phyloP scores from a whole-genome alignment of 2,113 vertebrate genomes.

The Lagenorhynchus albirostris region DNA sequence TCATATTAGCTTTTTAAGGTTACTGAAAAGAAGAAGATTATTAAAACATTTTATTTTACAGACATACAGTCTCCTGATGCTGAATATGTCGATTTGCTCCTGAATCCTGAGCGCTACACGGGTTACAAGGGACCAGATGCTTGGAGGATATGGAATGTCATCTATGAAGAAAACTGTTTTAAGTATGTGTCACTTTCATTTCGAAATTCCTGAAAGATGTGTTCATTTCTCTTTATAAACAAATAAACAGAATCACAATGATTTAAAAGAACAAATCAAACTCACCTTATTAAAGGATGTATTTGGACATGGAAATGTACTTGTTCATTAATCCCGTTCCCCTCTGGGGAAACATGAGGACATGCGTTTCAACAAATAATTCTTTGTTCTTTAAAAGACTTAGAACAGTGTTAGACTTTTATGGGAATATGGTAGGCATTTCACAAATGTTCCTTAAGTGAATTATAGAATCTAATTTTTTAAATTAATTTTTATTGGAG shows the following conservation, averaged over 20 bases:
- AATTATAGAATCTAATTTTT: neutral
- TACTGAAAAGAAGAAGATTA: constrained; percentile 4
- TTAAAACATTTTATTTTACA: constrained; percentile 53
- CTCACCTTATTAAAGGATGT: constrained; percentile 19
- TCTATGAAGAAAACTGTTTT: constrained; percentile 90
- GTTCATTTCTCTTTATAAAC: neutral
- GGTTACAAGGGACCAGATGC: constrained; percentile 87
- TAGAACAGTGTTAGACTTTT: neutral
- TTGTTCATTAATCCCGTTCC: neutral
- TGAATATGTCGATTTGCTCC: constrained; percentile 86
- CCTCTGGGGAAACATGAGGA: neutral
- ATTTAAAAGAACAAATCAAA: constrained; percentile 14
- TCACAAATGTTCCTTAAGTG: neutral
- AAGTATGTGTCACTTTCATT: constrained; percentile 81
- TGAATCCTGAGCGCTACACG: constrained; percentile 87
- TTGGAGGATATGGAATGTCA: constrained; percentile 89
- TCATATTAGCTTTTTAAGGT: neutral
- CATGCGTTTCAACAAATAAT: neutral
- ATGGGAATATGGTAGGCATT: neutral
- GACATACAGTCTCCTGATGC: constrained; percentile 85
- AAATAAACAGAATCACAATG: neutral
- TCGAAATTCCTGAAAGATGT: neutral
- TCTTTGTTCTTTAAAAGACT: neutral
- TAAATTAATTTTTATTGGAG: no score
- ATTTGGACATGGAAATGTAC: neutral